Evolutionary conservation across 2,113 vertebrate genomes (phyloP).

Genomic region (Thryonomys swinderianus): DNA sequence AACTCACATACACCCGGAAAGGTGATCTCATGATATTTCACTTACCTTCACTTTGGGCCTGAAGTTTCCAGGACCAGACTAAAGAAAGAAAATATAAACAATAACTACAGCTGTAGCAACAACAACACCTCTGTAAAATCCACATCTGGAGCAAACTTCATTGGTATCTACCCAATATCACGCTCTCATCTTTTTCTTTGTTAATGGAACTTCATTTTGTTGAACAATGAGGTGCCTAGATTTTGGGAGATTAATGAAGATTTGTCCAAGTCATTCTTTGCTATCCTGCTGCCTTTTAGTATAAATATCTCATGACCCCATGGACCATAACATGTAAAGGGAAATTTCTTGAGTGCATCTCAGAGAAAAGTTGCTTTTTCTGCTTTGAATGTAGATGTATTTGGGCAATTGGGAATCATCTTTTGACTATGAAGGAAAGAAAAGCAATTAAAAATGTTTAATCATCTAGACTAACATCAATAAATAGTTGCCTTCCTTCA

Average conservation of each 20-base stretch:
- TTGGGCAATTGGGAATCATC: neutral
- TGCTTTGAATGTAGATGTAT: neutral
- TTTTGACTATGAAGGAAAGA: slow-evolving; percentile 34
- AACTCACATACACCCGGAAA: neutral
- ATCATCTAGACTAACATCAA: neutral
- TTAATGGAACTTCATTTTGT: neutral
- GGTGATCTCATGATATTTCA: neutral
- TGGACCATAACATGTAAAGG: neutral
- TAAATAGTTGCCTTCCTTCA: neutral
- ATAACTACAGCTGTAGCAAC: neutral
- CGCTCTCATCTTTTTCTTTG: neutral
- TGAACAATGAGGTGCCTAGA: neutral
- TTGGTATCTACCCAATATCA: neutral
- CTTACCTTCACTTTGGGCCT: neutral
- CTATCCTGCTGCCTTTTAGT: neutral
- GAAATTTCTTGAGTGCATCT: neutral
- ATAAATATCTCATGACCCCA: no score
- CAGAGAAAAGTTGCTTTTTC: neutral
- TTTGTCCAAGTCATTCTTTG: neutral
- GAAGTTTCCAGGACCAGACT: neutral
- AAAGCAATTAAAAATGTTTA: neutral
- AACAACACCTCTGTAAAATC: neutral
- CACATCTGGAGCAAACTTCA: neutral
- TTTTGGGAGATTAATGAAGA: neutral
- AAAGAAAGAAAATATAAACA: neutral